A percentile compares a stretch with the other conserved stretches of the same genome.
phyloP scores from a whole-genome alignment of 2,113 vertebrate species.

The Epinephelus moara region DNA sequence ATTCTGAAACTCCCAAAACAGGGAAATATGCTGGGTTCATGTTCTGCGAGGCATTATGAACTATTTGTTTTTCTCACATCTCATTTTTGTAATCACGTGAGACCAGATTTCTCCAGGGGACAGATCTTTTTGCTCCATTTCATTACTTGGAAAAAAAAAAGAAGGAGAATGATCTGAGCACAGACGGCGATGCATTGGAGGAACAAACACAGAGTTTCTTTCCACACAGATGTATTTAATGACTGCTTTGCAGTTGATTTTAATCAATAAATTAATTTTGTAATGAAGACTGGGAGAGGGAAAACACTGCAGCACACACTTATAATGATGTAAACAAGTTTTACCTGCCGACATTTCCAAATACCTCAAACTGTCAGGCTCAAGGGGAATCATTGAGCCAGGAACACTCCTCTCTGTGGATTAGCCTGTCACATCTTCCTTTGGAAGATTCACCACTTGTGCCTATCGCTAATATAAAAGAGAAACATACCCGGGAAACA shows the following conservation, averaged over 20 bases:
- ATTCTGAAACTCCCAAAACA: conserved; percentile 43
- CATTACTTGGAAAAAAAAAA: conserved; percentile 23
- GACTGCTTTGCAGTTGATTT: conserved; percentile 7
- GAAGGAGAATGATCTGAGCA: neutral
- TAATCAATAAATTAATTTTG: conserved; percentile 37
- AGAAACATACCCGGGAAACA: conserved; percentile 47
- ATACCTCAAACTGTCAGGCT: conserved; percentile 56
- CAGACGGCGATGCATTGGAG: neutral
- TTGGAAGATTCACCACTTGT: conserved; percentile 55
- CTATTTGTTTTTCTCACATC: conserved; percentile 74
- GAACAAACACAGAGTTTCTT: conserved; percentile 17
- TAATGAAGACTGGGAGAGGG: conserved; percentile 16
- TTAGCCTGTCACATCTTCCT: conserved; percentile 69
- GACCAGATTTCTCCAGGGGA: conserved; percentile 62
- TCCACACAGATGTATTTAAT: conserved; percentile 17
- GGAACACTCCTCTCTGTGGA: conserved; percentile 64
- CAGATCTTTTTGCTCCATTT: conserved; percentile 46
- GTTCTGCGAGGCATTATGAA: conserved; percentile 64
- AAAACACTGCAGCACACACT: conserved; percentile 25
- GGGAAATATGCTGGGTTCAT: conserved; percentile 26
- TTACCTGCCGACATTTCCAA: conserved; percentile 48
- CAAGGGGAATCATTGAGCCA: conserved; percentile 46
- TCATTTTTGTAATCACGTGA: conserved; percentile 71
- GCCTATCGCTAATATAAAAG: conserved; percentile 61
- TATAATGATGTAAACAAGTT: conserved; percentile 66